Evolutionary conservation across 35 echinoderm and acorn worm genomes (phyloP), one percentile per base, ranked within the genome.

Genomic region (Lytechinus variegatus): DNA sequence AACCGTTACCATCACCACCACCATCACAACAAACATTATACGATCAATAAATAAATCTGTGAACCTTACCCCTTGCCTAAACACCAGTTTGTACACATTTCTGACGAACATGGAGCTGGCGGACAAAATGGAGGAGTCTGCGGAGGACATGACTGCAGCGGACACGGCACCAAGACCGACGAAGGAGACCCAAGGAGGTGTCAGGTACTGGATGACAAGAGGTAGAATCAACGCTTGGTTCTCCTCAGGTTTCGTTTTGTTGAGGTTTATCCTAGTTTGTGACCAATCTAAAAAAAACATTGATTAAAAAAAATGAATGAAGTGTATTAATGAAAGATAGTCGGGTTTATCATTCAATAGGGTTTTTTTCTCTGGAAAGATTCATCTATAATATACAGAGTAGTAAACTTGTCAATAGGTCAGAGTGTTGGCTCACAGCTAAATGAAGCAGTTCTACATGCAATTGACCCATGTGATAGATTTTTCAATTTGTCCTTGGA

Each of bases 31-130:
- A 92, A 88, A 88, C 9, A 11, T 44, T 10, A 44, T 44, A 44
- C 2, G 33, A 44, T 44, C 33, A 44, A 52, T 13, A 9, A 44
- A 52, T 13, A 9, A 14, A 71, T 71, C 61, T 21, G 19, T 19
- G 89, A 93, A 8, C 96, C 95, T 90, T 95, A 99, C 98, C 61
- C 79, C 87, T 52, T 99, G 98, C 92, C 97, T 92, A 87, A 99
- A 97, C 53, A 99, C 93, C 6, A 99, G 91, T 87, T 99, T 97
- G 95, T 99, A 99, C 87, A 99, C 91, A 86, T 99, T 99, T 28
- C 98, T 92, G 10, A 95, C 95, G 94, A 99, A 99, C 98, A 99
- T 99, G 87, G 98, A 99, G 91, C 98, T 99, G 28, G 98, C 98
- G 12, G 98, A 99, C 11, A 99, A 94, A 16, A 99, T 99, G 58